Percentiles rank a stretch among this genome's conserved stretches.
phyloP scores from a whole-genome alignment of 35 echinoderm and acorn worm genomes.

The Lytechinus pictus region DNA sequence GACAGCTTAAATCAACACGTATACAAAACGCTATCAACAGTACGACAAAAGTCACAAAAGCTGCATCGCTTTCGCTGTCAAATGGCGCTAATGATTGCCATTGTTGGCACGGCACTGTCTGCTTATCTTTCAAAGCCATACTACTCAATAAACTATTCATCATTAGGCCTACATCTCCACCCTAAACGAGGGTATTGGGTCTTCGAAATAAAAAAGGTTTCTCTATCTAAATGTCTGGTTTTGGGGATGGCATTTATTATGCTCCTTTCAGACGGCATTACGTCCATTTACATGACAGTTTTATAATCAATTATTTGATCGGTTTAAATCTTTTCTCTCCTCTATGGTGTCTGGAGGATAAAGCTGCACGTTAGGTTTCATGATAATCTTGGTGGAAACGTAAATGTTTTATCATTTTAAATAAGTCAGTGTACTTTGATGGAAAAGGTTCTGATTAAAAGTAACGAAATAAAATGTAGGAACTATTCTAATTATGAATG shows the following conservation, averaged over 20 bases:
- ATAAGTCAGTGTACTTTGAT: neutral
- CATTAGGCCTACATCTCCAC: neutral
- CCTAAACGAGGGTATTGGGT: constrained; percentile 7
- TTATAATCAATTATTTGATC: constrained; percentile 1
- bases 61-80: neutral
- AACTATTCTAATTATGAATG: neutral
- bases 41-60: neutral
- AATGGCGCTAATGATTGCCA: neutral
- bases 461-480: neutral
- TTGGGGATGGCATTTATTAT: neutral
- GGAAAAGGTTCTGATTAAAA: neutral
- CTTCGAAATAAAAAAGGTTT: neutral
- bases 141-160: neutral
- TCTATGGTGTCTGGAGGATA: neutral
- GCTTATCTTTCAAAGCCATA: neutral
- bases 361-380: neutral
- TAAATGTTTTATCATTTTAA: neutral
- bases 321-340: neutral
- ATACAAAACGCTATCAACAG: constrained; percentile 11
- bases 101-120: neutral
- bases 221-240: neutral
- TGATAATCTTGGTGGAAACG: neutral
- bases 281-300: constrained; percentile 1
- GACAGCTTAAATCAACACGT: neutral
- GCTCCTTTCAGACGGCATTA: neutral